Percentiles rank a stretch among this genome's conserved stretches.
These are phyloP conservation scores for Odontamblyopus lacepedii DNA, from an alignment of 2,797 vertebrate genomes.

Conservation along the genomic window DNA sequence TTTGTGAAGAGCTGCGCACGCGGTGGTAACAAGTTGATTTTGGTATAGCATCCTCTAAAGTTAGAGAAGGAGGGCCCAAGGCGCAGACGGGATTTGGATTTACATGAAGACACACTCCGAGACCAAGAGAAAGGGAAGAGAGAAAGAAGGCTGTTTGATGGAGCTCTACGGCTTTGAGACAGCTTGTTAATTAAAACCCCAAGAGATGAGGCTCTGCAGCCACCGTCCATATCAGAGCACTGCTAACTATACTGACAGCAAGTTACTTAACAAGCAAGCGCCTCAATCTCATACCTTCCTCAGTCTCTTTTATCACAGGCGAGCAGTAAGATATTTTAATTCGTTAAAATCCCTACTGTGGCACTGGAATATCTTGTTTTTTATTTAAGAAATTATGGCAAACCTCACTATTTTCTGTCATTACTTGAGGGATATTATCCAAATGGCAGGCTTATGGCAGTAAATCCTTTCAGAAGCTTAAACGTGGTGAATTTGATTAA, in stretches of 20 bases:
- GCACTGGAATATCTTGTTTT: slow-evolving; percentile 71
- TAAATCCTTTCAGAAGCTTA: slow-evolving; percentile 66
- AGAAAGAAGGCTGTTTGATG: slow-evolving; percentile 71
- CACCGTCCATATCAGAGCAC: slow-evolving; percentile 81
- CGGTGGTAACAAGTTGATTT: slow-evolving; percentile 64
- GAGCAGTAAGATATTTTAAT: slow-evolving; percentile 73
- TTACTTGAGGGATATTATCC: slow-evolving; percentile 53
- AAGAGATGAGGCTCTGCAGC: slow-evolving; percentile 82
- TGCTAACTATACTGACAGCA: slow-evolving; percentile 83
- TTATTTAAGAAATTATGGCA: slow-evolving; percentile 72
- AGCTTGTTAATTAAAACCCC: slow-evolving; percentile 85
- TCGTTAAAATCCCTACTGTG: slow-evolving; percentile 75
- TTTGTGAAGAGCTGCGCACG: slow-evolving; percentile 52
- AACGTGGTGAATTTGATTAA: slow-evolving; percentile 77
- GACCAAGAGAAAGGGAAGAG: slow-evolving; percentile 21
- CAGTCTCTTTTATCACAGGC: slow-evolving; percentile 68
- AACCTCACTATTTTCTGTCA: slow-evolving; percentile 67
- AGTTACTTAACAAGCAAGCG: slow-evolving; percentile 78
- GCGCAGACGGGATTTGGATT: slow-evolving; percentile 65
- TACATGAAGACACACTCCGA: slow-evolving; percentile 46
- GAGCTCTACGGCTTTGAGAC: slow-evolving; percentile 81
- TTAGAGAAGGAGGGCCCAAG: slow-evolving; percentile 64
- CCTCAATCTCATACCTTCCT: slow-evolving; percentile 60
- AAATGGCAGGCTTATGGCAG: slow-evolving; percentile 64
- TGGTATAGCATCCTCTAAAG: slow-evolving; percentile 63